Evolutionary conservation across 2,797 vertebrate genomes (phyloP).

Genomic region (Choloepus didactylus): DNA sequence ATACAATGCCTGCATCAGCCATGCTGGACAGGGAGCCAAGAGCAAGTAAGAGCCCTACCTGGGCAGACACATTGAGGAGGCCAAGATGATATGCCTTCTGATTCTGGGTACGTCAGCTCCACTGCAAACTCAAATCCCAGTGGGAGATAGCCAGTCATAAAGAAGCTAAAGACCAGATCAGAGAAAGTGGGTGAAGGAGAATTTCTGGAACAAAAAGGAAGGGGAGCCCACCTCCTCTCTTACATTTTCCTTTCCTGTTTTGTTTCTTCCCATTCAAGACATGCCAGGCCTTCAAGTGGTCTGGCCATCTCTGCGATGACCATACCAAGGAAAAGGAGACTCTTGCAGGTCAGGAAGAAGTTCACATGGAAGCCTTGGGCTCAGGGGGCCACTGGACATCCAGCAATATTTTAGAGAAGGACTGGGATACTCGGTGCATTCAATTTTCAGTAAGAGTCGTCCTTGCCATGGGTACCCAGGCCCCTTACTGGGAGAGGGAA

Average conservation of each 20-base stretch:
- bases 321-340: not conserved
- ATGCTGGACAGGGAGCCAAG: not conserved
- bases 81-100: conserved; percentile 97
- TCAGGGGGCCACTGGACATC: not conserved
- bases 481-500: not conserved
- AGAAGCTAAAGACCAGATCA: conserved; percentile 91
- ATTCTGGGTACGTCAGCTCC: conserved; percentile 97
- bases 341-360: not conserved
- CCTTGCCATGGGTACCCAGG: not conserved
- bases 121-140: conserved; percentile 98
- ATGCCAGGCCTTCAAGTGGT: not conserved
- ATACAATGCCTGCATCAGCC: not conserved
- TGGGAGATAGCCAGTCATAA: conserved; percentile 98
- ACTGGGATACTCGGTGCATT: not conserved
- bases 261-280: not conserved
- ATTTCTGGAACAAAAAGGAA: not conserved
- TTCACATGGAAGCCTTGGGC: not conserved
- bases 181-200: conserved; percentile 36
- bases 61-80: conserved; percentile 96
- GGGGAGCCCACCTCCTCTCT: not conserved
- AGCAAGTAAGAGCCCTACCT: conserved; percentile 88
- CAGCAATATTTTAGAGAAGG: not conserved
- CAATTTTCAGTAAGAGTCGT: not conserved
- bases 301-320: not conserved
- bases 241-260: not conserved